Evolutionary conservation across 1,140 invertebrate species (phyloP).

Genomic region (Centruroides vittatus): DNA sequence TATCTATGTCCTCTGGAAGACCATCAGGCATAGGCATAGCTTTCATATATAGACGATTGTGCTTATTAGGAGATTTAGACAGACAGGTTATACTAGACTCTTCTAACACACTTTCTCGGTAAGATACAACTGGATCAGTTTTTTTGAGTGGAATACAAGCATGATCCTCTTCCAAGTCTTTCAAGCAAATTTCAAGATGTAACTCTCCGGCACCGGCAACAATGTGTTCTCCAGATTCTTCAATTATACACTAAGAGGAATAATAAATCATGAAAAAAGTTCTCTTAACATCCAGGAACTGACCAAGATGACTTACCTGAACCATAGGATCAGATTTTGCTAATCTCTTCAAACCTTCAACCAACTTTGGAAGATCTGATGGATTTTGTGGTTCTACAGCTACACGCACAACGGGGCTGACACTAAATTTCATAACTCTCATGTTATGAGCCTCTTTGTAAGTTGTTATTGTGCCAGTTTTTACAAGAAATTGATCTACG

Average conservation of each 20-base stretch:
- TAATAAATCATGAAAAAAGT: too few relatives aligned
- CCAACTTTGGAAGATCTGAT: constrained; percentile 95
- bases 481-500: constrained; percentile 98
- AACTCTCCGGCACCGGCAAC: constrained; percentile 98
- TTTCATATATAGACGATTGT: constrained; percentile 98
- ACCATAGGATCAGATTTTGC: constrained; percentile 99
- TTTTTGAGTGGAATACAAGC: constrained; percentile 98
- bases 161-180: constrained; percentile 99
- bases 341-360: constrained; percentile 92
- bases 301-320: neutral
- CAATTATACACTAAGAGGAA: constrained; percentile 77
- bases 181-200: constrained; percentile 98
- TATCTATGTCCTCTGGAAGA: constrained; percentile 93
- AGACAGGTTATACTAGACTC: constrained; percentile 91
- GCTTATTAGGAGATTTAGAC: constrained; percentile 99
- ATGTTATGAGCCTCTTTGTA: constrained; percentile 99
- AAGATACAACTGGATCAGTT: constrained; percentile 98
- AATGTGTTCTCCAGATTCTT: constrained; percentile 99
- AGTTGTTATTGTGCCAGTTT: constrained; percentile 98
- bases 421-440: constrained; percentile 96
- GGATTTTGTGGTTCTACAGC: constrained; percentile 99
- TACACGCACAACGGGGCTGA: constrained; percentile 97
- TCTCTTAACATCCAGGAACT: too few relatives aligned
- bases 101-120: constrained; percentile 91
- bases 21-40: constrained; percentile 91